Evolutionary conservation across 2,797 vertebrate genomes (phyloP).

Genomic region (Garrulus glandarius): DNA sequence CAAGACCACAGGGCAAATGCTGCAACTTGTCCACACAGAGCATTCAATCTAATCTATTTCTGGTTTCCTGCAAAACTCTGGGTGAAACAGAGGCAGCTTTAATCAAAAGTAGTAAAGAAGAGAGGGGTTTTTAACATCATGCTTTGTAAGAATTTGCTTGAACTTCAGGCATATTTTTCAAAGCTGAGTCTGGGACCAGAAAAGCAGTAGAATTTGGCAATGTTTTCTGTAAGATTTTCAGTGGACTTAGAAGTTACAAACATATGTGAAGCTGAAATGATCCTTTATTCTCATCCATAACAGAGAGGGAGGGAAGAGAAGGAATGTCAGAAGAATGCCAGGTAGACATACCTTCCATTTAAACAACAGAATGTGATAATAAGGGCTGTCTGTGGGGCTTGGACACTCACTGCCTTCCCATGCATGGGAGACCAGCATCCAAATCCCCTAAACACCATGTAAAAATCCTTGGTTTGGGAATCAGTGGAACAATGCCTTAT

Average conservation of each 20-base stretch:
- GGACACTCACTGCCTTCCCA: background rate
- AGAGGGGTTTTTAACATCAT: background rate
- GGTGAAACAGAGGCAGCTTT: conserved; percentile 6
- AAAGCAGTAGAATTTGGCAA: conserved; percentile 56
- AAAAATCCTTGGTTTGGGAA: background rate
- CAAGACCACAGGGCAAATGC: conserved; percentile 35
- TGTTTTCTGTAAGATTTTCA: conserved; percentile 50
- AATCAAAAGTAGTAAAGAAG: conserved; percentile 5
- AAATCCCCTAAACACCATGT: background rate
- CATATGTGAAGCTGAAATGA: conserved; percentile 34
- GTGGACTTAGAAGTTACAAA: conserved; percentile 33
- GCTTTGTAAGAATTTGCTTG: conserved; percentile 9
- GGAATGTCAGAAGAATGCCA: conserved; percentile 17
- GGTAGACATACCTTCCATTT: conserved; percentile 46
- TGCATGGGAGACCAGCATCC: background rate
- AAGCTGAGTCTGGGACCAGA: conserved; percentile 39
- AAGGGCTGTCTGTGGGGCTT: background rate
- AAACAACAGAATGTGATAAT: background rate
- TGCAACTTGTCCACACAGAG: background rate
- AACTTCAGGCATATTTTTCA: conserved; percentile 28
- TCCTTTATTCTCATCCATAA: conserved; percentile 42
- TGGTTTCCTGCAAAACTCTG: background rate
- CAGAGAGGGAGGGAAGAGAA: background rate
- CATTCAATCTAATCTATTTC: background rate
- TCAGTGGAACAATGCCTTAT: conserved; percentile 46